Base-by-base conservation (phyloP, 2,888 invertebrate genomes). In the Monoplex corrugatus region DNA sequence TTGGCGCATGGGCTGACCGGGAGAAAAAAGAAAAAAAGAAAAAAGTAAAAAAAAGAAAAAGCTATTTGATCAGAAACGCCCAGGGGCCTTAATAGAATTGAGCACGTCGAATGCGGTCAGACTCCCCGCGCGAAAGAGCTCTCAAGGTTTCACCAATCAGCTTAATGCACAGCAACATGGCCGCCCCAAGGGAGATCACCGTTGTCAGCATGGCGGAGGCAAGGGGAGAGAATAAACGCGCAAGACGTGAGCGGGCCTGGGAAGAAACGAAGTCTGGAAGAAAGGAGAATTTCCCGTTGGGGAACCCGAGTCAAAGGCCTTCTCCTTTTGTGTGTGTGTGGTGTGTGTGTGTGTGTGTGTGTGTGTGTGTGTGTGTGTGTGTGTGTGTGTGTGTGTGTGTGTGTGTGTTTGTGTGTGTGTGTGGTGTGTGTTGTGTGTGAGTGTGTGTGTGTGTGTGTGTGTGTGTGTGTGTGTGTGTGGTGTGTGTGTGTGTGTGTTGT, bases 141-240 rank as follows among this genome's bases (percentile, higher is more conserved):
- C 86, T 86, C 86, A 86, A 68, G 86, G 86, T 86, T 86, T 86
- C 86, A 86, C 86, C 86, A 86, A 86, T 86, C 86, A 86, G 68
- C 86, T 86, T 86, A 86, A 86, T 86, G 86, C 86, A 86, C 38
- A 57, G 86, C 86, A 86, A 72, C 86, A 86, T 86, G 86, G 86
- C 68, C 68, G 86, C 68, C 86, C 32, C 86, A 28, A 32, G 86
- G 72, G 86, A 43, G 86, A 86, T 86, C 63, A 63, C 86, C 57
- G 68, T 86, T 57, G 68, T 72, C 57, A 63, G 72, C 86, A 40
- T 86, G n/a, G n/a, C 38, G 28, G 63, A 38, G 44, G 68, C 63
- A 86, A 86, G 68, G 86, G 86, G 86, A 86, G 86, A 86, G 86
- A 86, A 86, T 86, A 86, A 86, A 86, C 86, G 86, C 43, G 84